Base-by-base conservation (phyloP, 2,797 vertebrate genomes). In the Semaprochilodus insignis region DNA sequence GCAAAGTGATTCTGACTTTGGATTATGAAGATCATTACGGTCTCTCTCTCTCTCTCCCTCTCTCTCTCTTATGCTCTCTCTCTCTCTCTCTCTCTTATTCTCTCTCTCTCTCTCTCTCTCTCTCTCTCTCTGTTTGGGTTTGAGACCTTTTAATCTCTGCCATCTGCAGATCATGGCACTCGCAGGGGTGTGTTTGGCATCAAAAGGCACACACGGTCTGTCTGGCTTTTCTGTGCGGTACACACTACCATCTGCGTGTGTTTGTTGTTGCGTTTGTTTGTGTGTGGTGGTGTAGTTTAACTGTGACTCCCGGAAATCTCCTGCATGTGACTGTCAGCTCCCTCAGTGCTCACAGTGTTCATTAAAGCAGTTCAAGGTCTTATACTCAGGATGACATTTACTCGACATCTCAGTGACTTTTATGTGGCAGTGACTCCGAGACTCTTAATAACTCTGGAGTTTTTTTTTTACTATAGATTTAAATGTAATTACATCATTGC, bases 91-190 rank as follows among this genome's bases (percentile, higher is more conserved):
- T 55, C 55, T 54, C 23, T 48, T 27, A 11, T 27, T 16, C 27
- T 2, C 17, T 59, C 34, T 34, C 55, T 67, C 10, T 75, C 52
- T 44, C 16, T 27, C 21, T 54, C 52, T 54, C 52, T 54, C 52
- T 54, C 52, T 17, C 52, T 54, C 52, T 54, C 4, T 23, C 78
- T 48, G 7, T 48, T 83, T 88, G 83, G 71, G 87, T 85, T 83
- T 77, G 66, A 82, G 82, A 82, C 80, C 83, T 86, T 70, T 81
- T 63, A 85, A 85, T 48, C 13, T 72, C 66, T 78, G 80, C 81
- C 78, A 83, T 83, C 78, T 90, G 86, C 81, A 52, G 74, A 77
- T 82, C 74, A 77, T 77, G 74, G 57, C 81, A 62, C 57, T n/a
- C 44, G n/a, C 57, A 13, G 16, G 59, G 80, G 51, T 81, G 66